phyloP scores from a whole-genome alignment of 1,140 invertebrate species.

The Batillaria attramentaria region DNA sequence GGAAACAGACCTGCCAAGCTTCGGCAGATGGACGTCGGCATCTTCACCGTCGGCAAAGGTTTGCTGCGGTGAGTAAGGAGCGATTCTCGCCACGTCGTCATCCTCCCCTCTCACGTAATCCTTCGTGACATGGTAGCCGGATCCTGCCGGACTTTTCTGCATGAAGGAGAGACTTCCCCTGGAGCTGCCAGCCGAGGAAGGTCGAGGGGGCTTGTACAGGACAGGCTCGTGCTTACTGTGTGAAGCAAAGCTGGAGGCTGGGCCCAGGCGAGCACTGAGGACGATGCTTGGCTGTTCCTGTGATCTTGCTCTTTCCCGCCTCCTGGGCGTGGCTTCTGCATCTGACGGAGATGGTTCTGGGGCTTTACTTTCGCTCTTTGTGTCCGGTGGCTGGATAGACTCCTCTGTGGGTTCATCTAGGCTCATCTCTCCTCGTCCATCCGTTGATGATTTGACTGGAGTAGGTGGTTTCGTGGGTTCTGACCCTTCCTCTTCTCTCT shows the following conservation, averaged over 20 bases:
- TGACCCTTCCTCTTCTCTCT: not conserved
- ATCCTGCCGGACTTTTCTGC: not conserved
- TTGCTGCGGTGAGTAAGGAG: too few relatives aligned
- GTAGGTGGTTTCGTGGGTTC: not conserved
- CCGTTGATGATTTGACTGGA: not conserved
- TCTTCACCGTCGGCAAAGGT: too few relatives aligned
- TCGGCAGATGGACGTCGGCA: conserved; percentile 10
- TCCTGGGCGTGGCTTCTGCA: not conserved
- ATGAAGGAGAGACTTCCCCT: not conserved
- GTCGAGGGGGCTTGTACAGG: not conserved
- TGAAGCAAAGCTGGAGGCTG: not conserved
- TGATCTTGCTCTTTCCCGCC: not conserved
- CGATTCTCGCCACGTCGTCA: too few relatives aligned
- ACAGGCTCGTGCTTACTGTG: not conserved
- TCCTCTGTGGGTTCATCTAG: not conserved
- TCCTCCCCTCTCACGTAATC: conserved; percentile 5
- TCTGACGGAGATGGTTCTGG: not conserved
- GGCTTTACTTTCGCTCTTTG: not conserved
- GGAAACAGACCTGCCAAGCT: not conserved
- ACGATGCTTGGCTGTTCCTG: not conserved
- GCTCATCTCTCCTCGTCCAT: conserved; percentile 3
- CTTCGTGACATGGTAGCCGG: not conserved
- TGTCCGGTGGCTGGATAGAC: not conserved
- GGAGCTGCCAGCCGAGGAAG: conserved; percentile 5
- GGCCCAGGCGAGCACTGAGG: conserved; percentile 2